Percentiles rank a stretch among this genome's conserved stretches.
Evolutionary conservation across 2,113 vertebrate genomes (phyloP).

Genomic region (Hystrix cristata): DNA sequence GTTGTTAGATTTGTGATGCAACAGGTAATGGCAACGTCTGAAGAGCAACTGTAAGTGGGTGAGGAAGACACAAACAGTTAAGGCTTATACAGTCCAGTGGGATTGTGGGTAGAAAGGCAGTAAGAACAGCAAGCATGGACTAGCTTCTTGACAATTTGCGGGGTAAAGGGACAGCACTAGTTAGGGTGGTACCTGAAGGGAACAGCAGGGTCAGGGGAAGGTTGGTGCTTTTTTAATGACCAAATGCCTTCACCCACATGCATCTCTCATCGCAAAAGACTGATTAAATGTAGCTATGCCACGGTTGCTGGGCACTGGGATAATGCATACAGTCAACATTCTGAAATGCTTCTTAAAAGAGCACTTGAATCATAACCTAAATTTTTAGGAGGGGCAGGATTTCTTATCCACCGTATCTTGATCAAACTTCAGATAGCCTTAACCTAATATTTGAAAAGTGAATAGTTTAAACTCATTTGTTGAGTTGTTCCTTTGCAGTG

Average conservation of each 20-base stretch:
- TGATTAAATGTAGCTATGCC: conserved; percentile 64
- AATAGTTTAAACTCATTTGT: conserved; percentile 85
- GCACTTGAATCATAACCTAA: conserved; percentile 84
- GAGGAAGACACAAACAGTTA: conserved; percentile 14
- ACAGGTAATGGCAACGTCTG: not conserved
- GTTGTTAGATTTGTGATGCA: not conserved
- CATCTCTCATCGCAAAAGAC: conserved; percentile 75
- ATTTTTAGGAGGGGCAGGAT: conserved; percentile 84
- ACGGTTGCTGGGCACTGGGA: conserved; percentile 80
- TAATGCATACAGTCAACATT: conserved; percentile 83
- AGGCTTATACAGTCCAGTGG: conserved; percentile 19
- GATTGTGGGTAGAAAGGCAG: not conserved
- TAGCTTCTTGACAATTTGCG: conserved; percentile 51
- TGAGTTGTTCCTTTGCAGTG: conserved; percentile 77
- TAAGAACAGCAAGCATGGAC: conserved; percentile 45
- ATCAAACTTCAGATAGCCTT: conserved; percentile 84
- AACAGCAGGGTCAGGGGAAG: conserved; percentile 61
- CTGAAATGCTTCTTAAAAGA: conserved; percentile 80
- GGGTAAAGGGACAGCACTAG: not conserved
- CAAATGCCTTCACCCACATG: conserved; percentile 64
- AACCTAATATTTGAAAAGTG: conserved; percentile 85
- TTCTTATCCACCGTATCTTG: conserved; percentile 85
- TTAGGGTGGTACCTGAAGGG: conserved; percentile 44
- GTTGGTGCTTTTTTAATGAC: conserved; percentile 72
- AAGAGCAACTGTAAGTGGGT: not conserved